Evolutionary conservation across 2,113 vertebrate genomes (phyloP).

Genomic region (Morone chrysops): DNA sequence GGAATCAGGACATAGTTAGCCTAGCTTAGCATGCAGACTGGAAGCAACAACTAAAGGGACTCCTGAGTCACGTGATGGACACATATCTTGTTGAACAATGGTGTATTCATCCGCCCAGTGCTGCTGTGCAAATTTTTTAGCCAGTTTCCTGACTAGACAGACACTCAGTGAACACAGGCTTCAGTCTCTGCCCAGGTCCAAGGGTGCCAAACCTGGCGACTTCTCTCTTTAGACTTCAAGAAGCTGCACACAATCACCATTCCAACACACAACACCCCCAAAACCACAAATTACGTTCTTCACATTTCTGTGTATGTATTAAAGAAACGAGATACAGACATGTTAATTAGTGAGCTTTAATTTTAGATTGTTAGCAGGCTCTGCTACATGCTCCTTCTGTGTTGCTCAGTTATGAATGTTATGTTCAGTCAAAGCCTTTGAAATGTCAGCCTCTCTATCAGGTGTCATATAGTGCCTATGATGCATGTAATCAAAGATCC

Average conservation of each 20-base stretch:
- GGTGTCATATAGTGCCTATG: conserved; percentile 37
- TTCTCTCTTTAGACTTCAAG: background rate
- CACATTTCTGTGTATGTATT: background rate
- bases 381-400: background rate
- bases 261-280: background rate
- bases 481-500: conserved; percentile 36
- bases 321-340: background rate
- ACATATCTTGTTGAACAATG: background rate
- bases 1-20: background rate
- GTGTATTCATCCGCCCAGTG: background rate
- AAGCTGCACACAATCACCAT: no score
- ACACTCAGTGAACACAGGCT: background rate
- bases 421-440: conserved; percentile 28
- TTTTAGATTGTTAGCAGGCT: background rate
- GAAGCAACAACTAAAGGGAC: no score
- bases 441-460: conserved; percentile 48
- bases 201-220: background rate
- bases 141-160: background rate
- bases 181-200: background rate
- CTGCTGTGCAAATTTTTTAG: no score
- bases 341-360: background rate
- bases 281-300: background rate
- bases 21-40: background rate
- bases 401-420: background rate
- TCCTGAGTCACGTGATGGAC: background rate